Base-by-base conservation (phyloP, 2,797 vertebrate genomes). In the Poeciliopsis turneri region DNA sequence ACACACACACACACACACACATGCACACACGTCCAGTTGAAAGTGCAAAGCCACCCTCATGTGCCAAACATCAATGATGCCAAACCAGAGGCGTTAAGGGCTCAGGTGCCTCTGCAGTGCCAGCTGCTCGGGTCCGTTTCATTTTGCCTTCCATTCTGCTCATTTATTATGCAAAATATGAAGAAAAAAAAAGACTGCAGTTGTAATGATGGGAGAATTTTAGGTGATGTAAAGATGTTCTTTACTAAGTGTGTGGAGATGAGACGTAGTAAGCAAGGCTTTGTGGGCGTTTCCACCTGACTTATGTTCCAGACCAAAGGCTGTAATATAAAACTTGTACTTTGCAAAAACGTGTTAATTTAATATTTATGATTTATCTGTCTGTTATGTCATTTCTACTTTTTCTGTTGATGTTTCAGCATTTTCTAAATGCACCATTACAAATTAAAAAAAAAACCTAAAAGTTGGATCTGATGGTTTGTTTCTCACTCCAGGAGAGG, bases 41-140 rank as follows among this genome's bases (percentile, higher is more conserved):
- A 79, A 89, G 79, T 78, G 78, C 79, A 86, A 80, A 9, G 69
- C 81, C 78, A 90, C 84, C 82, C 47, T 91, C 90, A 90, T 89
- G 91, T 95, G 94, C 91, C 93, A 93, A 90, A 85, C 69, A 53
- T 93, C 87, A 51, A 90, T 77, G 82, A 90, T 90, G 92, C 93
- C 93, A 95, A 92, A 92, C 90, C 89, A 86, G 90, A 93, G 78
- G 84, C 82, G 80, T 92, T 95, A 91, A 94, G 93, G 89, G 90
- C 93, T 95, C 90, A 98, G 98, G 97, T 97, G 97, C 97, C 97
- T 98, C 92, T 93, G 92, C 93, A 94, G 96, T 96, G 96, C 95
- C 94, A 94, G 94, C 89, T 92, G 82, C 91, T 91, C 87, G 82
- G 82, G 79, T 94, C 83, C 73, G 80, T 51, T 93, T 94, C 92